Base-by-base conservation (phyloP, 1,140 invertebrate species). In the Bombus consobrinus region DNA sequence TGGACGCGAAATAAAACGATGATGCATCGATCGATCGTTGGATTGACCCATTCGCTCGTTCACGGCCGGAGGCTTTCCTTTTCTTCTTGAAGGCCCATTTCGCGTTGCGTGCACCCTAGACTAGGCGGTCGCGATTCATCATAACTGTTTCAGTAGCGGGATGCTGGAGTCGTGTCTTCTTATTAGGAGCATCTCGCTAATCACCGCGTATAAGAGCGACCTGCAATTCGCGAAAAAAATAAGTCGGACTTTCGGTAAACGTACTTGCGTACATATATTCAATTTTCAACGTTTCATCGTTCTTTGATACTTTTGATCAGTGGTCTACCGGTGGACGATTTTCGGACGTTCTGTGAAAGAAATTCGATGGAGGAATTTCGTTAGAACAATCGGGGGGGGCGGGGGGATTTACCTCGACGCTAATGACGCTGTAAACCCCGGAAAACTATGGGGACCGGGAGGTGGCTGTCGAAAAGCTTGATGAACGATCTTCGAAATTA, bases 121-220 rank as follows among this genome's bases (percentile, higher is more conserved):
- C 62, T 71, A 64, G 59, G 59, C 71, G 76, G 80, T 81, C 47
- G 82, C 78, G 77, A 93, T 93, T 89, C 89, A 91, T 94, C 92
- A 93, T 94, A 94, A 94, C 93, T 94, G 93, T 94, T 93, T 90
- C 89, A 85, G 77, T 94, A 94, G 93, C 93, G 93, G 93, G 92
- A 94, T 90, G 92, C 90, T 90, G 83, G 25, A 68, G 81, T 92
- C 81, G 75, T 53, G 84, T 92, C 87, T 91, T 93, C 92, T 94
- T 93, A 93, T 94, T 94, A 94, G 91, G 86, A 89, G 77, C 83
- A 93, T 92, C 89, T 88, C 72, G 88, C 92, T 94, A 94, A 94
- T 93, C 92, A 86, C 57, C 74, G 57, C 28, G 18, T 62, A 25
- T 39, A 39, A 53, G 25, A 77, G 37, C 32, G 80, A 84, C 76